Conservation (phyloP, 23 tunicate genomes). For the Botrylloides violaceus region DNA sequence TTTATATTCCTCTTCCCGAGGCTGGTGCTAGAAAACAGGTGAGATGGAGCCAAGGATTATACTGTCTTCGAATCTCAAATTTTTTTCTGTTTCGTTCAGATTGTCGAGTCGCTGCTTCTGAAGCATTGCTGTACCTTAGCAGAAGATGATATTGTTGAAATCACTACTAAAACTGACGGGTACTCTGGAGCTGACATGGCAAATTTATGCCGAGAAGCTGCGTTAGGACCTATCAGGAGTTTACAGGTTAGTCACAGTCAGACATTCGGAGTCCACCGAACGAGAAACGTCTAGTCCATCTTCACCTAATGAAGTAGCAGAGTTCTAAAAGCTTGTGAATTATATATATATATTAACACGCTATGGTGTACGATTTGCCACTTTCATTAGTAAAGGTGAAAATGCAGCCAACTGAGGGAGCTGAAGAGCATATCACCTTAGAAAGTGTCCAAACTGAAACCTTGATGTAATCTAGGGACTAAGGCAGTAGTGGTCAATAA, state of each 20-base stretch:
- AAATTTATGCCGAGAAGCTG: constrained; percentile 93
- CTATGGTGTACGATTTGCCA: too few relatives aligned
- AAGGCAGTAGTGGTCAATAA: too few relatives aligned
- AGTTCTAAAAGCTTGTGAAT: too few relatives aligned
- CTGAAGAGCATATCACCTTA: too few relatives aligned
- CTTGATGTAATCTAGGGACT: too few relatives aligned
- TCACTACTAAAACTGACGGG: constrained; percentile 63
- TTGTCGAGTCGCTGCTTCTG: constrained; percentile 45
- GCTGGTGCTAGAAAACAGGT: constrained; percentile 83
- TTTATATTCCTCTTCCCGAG: constrained; percentile 90
- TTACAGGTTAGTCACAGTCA: constrained; percentile 62
- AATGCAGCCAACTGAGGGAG: too few relatives aligned
- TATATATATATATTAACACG: too few relatives aligned
- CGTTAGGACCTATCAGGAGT: constrained; percentile 90
- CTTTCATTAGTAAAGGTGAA: too few relatives aligned
- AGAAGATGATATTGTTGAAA: constrained; percentile 27
- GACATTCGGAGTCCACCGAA: too few relatives aligned
- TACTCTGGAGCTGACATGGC: constrained; percentile 98
- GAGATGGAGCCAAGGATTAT: background rate
- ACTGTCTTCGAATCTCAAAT: background rate
- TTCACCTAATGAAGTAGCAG: too few relatives aligned
- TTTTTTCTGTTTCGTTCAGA: constrained; percentile 26
- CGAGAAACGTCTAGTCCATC: too few relatives aligned
- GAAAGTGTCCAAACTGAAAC: too few relatives aligned
- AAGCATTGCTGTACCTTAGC: constrained; percentile 42